phyloP scores from a whole-genome alignment of 2,888 invertebrate genomes.

The Pogonocherus hispidulus region DNA sequence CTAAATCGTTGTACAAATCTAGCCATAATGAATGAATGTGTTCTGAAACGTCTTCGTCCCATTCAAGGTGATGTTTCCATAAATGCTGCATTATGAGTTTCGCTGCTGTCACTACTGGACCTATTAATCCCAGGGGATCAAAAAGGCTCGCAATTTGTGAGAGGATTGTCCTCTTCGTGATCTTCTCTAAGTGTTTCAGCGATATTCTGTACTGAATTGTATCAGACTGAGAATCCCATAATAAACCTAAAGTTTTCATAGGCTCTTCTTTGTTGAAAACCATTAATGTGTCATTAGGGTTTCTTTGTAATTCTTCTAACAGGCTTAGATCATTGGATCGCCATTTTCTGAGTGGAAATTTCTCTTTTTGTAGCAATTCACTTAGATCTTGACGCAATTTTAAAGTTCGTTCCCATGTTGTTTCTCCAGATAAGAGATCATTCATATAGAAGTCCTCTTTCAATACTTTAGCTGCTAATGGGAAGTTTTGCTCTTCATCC shows the following conservation, averaged over 20 bases:
- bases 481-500: slow-evolving; percentile 8
- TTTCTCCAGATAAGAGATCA: slow-evolving; percentile 23
- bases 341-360: slow-evolving; percentile 6
- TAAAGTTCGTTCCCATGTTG: neutral
- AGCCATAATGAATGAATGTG: neutral
- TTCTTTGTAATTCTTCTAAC: neutral
- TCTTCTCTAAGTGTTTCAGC: too few relatives aligned
- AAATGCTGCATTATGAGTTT: neutral
- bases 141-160: neutral
- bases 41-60: neutral
- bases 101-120: neutral
- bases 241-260: neutral
- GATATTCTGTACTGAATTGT: too few relatives aligned
- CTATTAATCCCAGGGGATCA: neutral
- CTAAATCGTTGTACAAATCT: neutral
- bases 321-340: neutral
- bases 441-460: slow-evolving; percentile 22
- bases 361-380: neutral
- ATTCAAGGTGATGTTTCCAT: neutral
- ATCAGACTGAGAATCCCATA: neutral
- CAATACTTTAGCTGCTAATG: slow-evolving; percentile 17
- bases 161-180: neutral
- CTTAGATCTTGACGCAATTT: neutral
- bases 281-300: neutral
- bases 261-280: slow-evolving; percentile 5